Base-by-base conservation (phyloP, 2,888 invertebrate genomes). In the Nesidiocoris tenuis region DNA sequence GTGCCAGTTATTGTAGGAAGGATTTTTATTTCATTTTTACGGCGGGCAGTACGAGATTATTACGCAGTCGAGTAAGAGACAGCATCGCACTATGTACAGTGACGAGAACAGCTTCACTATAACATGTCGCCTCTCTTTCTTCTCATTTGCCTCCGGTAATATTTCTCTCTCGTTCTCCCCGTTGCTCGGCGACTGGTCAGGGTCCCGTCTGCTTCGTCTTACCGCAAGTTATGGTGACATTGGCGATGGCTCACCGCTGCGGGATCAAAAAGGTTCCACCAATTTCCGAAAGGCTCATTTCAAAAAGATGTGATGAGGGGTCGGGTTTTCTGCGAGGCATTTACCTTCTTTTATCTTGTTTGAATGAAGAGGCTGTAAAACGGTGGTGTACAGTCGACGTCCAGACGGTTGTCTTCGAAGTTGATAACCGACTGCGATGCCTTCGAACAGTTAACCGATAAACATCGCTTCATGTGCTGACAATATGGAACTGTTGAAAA, bases 141-240 rank as follows among this genome's bases (percentile, higher is more conserved):
- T 3, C 39, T 39, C 39, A 7, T 39, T 39, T 12, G 39, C 39
- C 39, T 39, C 39, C 3, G 3, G 3, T 39, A 7, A 39, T 39
- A 39, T 39, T 39, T 39, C 39, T 12, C 3, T 12, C 12, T 39
- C 39, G 12, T 39, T 39, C n/a, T n/a, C n/a, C n/a, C n/a, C n/a
- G n/a, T n/a, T n/a, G n/a, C n/a, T n/a, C n/a, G n/a, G n/a, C 39
- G 39, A 39, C 39, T 12, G 39, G 39, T 39, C 39, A 39, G 39
- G 39, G 39, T 12, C 39, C 55, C 22, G 67, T 22, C 55, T 67
- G 67, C 67, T 67, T 67, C 67, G 67, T 55, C 67, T 55, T 55
- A 67, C 67, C 56, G 17, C 22, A 67, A 67, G 67, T 67, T 67
- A 67, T 67, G 39, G 67, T 67, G 67, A 67, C 67, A 67, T 56